Evolutionary conservation across 2,113 vertebrate species (phyloP).

Genomic region (Candoia aspera): DNA sequence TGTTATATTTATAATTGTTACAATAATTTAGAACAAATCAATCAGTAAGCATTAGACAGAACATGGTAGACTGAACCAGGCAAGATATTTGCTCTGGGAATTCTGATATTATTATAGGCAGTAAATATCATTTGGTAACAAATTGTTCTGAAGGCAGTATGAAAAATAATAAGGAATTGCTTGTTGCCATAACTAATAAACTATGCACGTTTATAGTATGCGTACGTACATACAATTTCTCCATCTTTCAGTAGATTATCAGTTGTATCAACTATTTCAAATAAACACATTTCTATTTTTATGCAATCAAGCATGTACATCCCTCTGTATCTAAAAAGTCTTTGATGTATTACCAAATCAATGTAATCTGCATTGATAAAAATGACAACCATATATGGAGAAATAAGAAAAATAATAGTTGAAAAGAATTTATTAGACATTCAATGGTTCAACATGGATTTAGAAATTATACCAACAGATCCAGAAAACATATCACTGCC

Average conservation of each 20-base stretch:
- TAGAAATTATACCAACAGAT: constrained; percentile 14
- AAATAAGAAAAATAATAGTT: neutral
- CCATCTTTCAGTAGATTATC: neutral
- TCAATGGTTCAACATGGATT: constrained; percentile 9
- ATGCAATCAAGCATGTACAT: neutral
- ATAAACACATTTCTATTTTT: neutral
- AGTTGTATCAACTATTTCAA: neutral
- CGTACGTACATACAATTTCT: neutral
- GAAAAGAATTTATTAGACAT: neutral
- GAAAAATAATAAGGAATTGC: neutral
- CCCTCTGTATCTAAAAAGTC: neutral
- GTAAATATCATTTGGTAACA: neutral
- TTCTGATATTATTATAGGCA: neutral
- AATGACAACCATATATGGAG: neutral
- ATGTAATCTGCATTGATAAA: neutral
- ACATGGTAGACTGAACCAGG: neutral
- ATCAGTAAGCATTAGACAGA: neutral
- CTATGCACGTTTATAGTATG: neutral
- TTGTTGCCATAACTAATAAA: neutral
- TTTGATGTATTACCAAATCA: neutral
- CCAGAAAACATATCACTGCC: neutral
- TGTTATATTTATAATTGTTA: neutral
- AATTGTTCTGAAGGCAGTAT: neutral
- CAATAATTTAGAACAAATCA: neutral
- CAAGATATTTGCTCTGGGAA: neutral